Evolutionary conservation across 92 coral and sea anemone genomes (phyloP).

Genomic region (Palythoa heliodiscus): DNA sequence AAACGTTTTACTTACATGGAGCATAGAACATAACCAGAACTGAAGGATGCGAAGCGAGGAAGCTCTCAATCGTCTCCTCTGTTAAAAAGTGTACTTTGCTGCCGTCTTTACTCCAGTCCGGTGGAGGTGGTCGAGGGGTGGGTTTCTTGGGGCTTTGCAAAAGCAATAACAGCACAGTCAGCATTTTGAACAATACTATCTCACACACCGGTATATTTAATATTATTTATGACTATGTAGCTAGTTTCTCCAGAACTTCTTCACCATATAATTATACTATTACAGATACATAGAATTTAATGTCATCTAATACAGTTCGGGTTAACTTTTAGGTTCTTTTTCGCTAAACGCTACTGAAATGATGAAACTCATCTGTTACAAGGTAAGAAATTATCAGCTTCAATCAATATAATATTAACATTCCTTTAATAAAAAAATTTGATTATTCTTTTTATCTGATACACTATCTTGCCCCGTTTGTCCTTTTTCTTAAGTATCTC

Average conservation of each 20-base stretch:
- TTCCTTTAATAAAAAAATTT: too few relatives aligned
- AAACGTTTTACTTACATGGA: constrained; percentile 73
- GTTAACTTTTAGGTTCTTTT: background rate
- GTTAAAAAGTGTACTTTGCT: constrained; percentile 86
- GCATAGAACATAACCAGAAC: constrained; percentile 91
- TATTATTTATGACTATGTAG: background rate
- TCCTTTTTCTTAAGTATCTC: too few relatives aligned
- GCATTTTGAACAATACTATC: background rate
- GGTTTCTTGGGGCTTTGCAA: constrained; percentile 85
- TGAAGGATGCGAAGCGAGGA: constrained; percentile 61
- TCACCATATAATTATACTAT: background rate
- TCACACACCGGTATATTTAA: background rate
- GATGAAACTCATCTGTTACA: too few relatives aligned
- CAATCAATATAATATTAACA: too few relatives aligned
- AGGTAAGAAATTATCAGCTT: too few relatives aligned
- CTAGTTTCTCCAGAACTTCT: background rate
- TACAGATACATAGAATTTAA: too few relatives aligned
- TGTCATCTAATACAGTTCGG: too few relatives aligned
- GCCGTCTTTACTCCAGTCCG: constrained; percentile 95
- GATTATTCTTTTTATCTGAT: too few relatives aligned
- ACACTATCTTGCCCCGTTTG: too few relatives aligned
- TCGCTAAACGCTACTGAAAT: too few relatives aligned
- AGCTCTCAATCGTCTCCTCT: constrained; percentile 71
- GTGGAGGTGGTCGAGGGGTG: constrained; percentile 80
- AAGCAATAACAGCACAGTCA: background rate